A percentile compares a stretch with the other conserved stretches of the same genome.
phyloP scores from a whole-genome alignment of 2,797 vertebrate genomes.

The Garrulus glandarius region DNA sequence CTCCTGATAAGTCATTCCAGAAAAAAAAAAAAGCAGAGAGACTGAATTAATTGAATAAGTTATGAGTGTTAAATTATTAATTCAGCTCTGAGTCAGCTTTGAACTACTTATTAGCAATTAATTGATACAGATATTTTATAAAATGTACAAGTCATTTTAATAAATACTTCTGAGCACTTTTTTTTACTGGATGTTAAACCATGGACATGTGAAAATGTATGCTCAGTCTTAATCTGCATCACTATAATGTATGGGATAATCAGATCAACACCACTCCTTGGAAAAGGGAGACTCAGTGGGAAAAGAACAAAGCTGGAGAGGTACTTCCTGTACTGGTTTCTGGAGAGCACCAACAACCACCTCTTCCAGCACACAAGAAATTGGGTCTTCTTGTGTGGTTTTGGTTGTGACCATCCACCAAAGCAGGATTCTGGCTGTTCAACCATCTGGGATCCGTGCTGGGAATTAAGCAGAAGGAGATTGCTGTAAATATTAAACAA shows the following conservation, averaged over 20 bases:
- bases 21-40: constrained; percentile 8
- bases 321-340: not conserved
- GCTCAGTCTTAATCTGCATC: not conserved
- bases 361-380: not conserved
- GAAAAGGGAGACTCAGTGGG: not conserved
- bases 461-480: not conserved
- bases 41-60: not conserved
- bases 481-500: not conserved
- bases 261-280: not conserved
- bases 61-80: constrained; percentile 31
- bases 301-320: not conserved
- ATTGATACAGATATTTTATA: not conserved
- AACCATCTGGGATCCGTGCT: not conserved
- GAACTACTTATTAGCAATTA: constrained; percentile 2
- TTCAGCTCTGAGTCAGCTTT: not conserved
- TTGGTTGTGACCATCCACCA: not conserved
- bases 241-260: not conserved
- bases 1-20: not conserved
- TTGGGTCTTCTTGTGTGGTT: not conserved
- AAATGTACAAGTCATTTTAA: not conserved
- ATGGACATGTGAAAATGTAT: not conserved
- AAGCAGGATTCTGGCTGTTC: not conserved
- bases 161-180: not conserved
- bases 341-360: not conserved
- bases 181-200: not conserved